Conservation (phyloP, 2,113 vertebrate species). For the Oostethus manadensis region DNA sequence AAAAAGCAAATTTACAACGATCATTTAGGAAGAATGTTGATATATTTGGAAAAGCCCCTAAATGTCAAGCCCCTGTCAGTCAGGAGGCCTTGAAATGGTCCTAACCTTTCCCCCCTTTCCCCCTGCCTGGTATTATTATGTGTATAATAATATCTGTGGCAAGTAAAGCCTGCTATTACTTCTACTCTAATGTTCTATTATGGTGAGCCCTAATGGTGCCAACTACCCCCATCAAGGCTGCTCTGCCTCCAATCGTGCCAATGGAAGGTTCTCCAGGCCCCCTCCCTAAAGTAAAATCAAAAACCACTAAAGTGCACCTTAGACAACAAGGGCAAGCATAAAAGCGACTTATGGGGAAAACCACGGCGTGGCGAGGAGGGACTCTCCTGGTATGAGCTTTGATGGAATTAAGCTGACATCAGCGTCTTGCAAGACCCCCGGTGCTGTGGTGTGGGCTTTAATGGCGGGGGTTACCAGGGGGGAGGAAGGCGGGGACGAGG, state of each 20-base stretch:
- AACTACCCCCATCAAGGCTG: neutral
- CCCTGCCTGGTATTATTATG: too few relatives aligned
- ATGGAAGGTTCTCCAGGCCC: slow-evolving; percentile 9
- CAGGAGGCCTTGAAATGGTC: too few relatives aligned
- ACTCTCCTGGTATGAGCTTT: slow-evolving; percentile 44
- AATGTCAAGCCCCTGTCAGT: too few relatives aligned
- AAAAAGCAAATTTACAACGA: too few relatives aligned
- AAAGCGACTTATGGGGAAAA: slow-evolving; percentile 47
- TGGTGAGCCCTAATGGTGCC: neutral
- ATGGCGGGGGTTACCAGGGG: slow-evolving; percentile 36
- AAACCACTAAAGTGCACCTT: slow-evolving; percentile 34
- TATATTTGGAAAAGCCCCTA: too few relatives aligned
- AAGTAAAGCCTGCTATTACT: neutral
- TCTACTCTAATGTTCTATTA: neutral
- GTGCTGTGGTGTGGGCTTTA: slow-evolving; percentile 41
- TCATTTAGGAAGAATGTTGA: too few relatives aligned
- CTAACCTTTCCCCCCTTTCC: too few relatives aligned
- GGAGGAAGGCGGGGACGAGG: slow-evolving; percentile 25
- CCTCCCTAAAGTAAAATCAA: slow-evolving; percentile 18
- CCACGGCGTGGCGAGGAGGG: slow-evolving; percentile 44
- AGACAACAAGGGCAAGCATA: slow-evolving; percentile 37
- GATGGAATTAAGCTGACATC: slow-evolving; percentile 61
- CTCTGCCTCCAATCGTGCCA: slow-evolving; percentile 9
- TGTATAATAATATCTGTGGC: too few relatives aligned
- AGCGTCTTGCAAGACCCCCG: slow-evolving; percentile 47